Percentiles rank a stretch among this genome's conserved stretches.
These are phyloP conservation scores for Carcinoscorpius rotundicauda DNA, from an alignment of 1,140 invertebrate genomes.

Conservation along the genomic window DNA sequence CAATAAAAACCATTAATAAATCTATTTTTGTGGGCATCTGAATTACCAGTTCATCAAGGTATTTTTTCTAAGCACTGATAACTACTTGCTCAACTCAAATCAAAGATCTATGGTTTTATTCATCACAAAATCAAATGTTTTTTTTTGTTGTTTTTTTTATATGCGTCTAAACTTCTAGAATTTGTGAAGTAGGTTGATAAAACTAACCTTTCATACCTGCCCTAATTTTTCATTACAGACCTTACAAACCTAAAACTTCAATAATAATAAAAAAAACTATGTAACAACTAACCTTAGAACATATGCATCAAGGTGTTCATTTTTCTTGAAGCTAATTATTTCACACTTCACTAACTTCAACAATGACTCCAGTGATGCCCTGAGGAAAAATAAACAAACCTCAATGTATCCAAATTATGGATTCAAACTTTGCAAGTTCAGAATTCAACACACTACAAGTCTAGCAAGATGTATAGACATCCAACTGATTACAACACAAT, in stretches of 20 bases:
- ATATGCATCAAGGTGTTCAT: slow-evolving; percentile 87
- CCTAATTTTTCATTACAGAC: not conserved
- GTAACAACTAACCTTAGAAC: slow-evolving; percentile 68
- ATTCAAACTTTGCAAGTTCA: not conserved
- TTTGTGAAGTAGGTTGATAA: slow-evolving; percentile 1
- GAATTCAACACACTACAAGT: not conserved
- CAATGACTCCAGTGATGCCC: slow-evolving; percentile 69
- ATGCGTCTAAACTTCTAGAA: too few relatives aligned
- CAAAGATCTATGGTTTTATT: too few relatives aligned
- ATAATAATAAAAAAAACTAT: not conserved
- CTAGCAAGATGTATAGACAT: too few relatives aligned
- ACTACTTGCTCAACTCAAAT: too few relatives aligned
- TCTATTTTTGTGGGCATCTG: too few relatives aligned
- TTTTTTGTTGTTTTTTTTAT: too few relatives aligned
- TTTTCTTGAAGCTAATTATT: slow-evolving; percentile 82
- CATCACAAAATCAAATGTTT: too few relatives aligned
- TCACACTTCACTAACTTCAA: slow-evolving; percentile 87
- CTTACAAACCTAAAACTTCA: slow-evolving; percentile 11
- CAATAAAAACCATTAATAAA: too few relatives aligned
- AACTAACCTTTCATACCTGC: not conserved
- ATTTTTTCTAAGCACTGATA: too few relatives aligned
- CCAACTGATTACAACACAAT: too few relatives aligned
- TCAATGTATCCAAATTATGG: too few relatives aligned
- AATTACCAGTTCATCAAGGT: too few relatives aligned
- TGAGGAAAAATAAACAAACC: slow-evolving; percentile 30